Conservation (phyloP, 1,140 invertebrate genomes). For the Trichogramma pretiosum region DNA sequence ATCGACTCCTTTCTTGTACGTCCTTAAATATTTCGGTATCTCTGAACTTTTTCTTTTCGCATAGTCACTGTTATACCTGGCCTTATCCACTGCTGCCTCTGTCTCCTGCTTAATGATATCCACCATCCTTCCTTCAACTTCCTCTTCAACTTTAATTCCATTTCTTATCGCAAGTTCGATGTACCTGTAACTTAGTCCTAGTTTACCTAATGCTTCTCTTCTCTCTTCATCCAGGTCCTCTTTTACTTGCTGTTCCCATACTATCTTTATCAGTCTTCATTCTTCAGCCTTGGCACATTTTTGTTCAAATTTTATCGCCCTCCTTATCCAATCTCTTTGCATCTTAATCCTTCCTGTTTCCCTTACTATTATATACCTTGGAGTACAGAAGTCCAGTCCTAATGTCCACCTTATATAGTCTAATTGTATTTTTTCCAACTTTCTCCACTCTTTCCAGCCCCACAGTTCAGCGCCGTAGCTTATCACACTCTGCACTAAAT, state of each 20-base stretch:
- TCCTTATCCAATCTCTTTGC: neutral
- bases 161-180: neutral
- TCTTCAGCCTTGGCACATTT: conserved; percentile 3
- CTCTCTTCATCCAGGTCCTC: conserved; percentile 2
- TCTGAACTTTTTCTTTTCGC: no score
- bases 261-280: conserved; percentile 3
- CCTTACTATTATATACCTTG: conserved; percentile 15
- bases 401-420: conserved; percentile 14
- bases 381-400: conserved; percentile 16
- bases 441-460: conserved; percentile 15
- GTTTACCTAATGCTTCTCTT: conserved; percentile 3
- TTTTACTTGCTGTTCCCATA: conserved; percentile 8
- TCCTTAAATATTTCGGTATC: neutral
- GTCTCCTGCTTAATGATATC: neutral
- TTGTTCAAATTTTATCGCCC: conserved; percentile 8
- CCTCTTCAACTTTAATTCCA: neutral
- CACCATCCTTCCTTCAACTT: neutral
- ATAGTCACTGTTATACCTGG: conserved; percentile 6
- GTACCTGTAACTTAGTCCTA: neutral
- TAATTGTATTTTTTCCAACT: conserved; percentile 11
- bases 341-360: conserved; percentile 2
- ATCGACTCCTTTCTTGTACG: neutral
- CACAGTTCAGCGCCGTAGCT: conserved; percentile 19
- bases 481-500: conserved; percentile 13
- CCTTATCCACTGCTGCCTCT: conserved; percentile 4